Evolutionary conservation across 2,113 vertebrate species (phyloP).

Genomic region (Hyaena hyaena): DNA sequence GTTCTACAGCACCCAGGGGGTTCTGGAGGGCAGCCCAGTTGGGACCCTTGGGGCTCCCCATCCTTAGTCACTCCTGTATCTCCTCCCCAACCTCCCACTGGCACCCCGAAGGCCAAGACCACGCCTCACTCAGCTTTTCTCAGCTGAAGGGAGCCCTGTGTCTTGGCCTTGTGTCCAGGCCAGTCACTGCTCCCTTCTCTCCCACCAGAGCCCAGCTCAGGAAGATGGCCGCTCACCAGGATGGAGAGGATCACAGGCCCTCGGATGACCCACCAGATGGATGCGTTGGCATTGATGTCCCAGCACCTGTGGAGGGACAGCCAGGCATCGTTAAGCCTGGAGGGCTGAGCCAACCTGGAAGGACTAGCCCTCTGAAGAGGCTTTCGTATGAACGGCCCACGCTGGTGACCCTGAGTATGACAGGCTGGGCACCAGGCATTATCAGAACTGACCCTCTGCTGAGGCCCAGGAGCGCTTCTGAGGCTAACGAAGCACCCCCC

Average conservation of each 20-base stretch:
- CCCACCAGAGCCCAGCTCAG: neutral
- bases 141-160: neutral
- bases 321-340: neutral
- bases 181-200: neutral
- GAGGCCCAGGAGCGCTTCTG: neutral
- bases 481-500: rapidly evolving
- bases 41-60: neutral
- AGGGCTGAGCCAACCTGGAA: neutral
- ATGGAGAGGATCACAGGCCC: constrained; percentile 93
- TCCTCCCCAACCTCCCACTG: neutral
- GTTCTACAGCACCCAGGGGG: neutral
- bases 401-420: too few species aligned
- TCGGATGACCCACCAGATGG: constrained; percentile 96
- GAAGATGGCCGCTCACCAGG: constrained; percentile 87
- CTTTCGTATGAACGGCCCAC: neutral
- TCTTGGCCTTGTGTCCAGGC: neutral
- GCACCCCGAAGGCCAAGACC: neutral
- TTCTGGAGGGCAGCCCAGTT: neutral
- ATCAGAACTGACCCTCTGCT: neutral
- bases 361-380: neutral
- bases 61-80: neutral
- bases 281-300: constrained; percentile 90
- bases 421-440: neutral
- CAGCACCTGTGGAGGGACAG: constrained; percentile 90
- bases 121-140: neutral